These are phyloP conservation scores for Phalacrocorax pelagicus DNA, from an alignment of 2,113 vertebrate species.

Conservation along the genomic window DNA sequence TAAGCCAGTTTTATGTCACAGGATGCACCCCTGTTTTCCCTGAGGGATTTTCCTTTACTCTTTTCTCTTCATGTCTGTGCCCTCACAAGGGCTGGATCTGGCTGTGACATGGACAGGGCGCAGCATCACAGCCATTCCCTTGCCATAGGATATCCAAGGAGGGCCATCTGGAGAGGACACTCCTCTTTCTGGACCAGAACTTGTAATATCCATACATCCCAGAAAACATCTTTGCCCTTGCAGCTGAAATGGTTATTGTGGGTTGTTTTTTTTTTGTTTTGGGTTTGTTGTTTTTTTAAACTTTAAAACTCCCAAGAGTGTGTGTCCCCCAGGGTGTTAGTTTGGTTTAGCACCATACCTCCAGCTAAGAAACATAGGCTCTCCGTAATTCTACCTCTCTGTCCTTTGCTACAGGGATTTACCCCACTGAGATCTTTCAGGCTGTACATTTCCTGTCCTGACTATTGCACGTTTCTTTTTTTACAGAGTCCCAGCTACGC, in stretches of 20 bases:
- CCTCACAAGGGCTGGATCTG: background rate
- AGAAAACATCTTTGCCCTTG: background rate
- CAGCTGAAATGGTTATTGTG: background rate
- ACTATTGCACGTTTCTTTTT: background rate
- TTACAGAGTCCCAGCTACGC: background rate
- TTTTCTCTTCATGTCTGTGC: background rate
- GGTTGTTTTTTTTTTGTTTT: background rate
- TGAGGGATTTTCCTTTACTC: constrained; percentile 8
- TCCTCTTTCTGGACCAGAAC: background rate
- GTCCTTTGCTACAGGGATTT: background rate
- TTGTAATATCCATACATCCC: background rate
- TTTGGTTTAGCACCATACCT: background rate
- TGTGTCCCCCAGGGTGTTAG: accelerated
- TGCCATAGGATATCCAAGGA: background rate
- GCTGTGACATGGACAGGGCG: accelerated
- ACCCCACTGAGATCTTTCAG: background rate
- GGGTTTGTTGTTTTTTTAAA: background rate
- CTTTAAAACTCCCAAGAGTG: background rate
- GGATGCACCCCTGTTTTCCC: background rate
- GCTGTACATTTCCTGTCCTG: background rate
- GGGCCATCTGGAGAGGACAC: background rate
- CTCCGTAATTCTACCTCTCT: background rate
- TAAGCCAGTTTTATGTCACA: background rate
- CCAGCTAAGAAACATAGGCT: background rate
- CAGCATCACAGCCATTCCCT: background rate